Base-by-base conservation (phyloP, 2,113 vertebrate species). In the Channa argus region DNA sequence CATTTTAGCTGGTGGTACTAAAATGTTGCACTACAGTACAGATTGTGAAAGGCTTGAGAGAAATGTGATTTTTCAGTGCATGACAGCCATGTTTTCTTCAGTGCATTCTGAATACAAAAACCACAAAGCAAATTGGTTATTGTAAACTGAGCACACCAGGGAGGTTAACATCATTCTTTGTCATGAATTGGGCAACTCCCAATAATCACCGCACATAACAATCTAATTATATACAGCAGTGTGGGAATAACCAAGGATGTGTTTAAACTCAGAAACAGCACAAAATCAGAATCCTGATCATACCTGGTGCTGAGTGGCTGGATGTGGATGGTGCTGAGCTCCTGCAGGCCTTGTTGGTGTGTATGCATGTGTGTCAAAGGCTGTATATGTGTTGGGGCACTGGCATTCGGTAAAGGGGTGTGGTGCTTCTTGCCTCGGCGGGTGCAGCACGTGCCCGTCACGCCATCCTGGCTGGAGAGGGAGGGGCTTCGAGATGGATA, bases 301-400 rank as follows among this genome's bases (percentile, higher is more conserved):
- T 65, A 99, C 98, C 98, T 99, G 83, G 96, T 95, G 41, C 94
- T 97, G 64, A 98, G 96, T 0, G 97, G 96, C 59, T 97, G 98
- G 93, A 99, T 98, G 88, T 99, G 97, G 89, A 99, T 97, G 73
- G 98, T 97, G 93, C 98, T 99, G 90, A 99, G 98, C 92, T 99
- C 98, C 89, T 99, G 98, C 91, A 99, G 94, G 85, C 96, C 96
- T 49, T 96, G 95, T 54, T 95, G 94, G 63, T 96, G 95, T 0
- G 95, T 95, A 85, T 96, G 95, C 0, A 95, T 93, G 79, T 96
- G 77, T 89, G 71, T 96, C 94, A 97, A 95, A 84, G 96, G 96
- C 60, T 95, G 95, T 63, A 97, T 92, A 71, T 95, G 95, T 0
- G 96, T 94, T 0, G 95, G 94, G 66, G 94, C 93, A 34, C 92